Base-by-base conservation (phyloP, 1,140 invertebrate species). In the Zophobas morio region DNA sequence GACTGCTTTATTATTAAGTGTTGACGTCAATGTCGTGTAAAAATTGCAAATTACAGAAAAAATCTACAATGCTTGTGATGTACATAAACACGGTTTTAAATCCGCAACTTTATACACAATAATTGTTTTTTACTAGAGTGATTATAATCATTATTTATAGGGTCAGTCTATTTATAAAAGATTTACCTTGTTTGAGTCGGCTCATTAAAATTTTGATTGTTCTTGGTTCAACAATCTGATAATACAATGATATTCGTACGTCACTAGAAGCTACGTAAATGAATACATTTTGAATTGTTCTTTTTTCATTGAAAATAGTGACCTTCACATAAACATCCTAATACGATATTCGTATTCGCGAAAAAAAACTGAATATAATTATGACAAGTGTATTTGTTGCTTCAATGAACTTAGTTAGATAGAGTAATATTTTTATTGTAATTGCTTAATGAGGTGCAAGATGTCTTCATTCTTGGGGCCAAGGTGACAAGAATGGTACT, bases 181-280 rank as follows among this genome's bases (percentile, higher is more conserved):
- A 42, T 42, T 66, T 46, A 66, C 60, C 60, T 66, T 66, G 60
- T 66, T 66, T 46, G 60, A 66, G 20, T 42, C 39, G 37, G 39
- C 39, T 66, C 1, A 66, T 66, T 66, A 66, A 66, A 66, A 66
- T 46, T 66, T 66, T 33, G 60, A 66, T 66, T 66, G 60, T 66
- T 42, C 37, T 33, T 36, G 42, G n/a, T 6, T 37, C 35, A 60
- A 60, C 20, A 32, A 6, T 57, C 35, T 60, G 49, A 63, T 20
- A 39, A 39, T 66, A 5, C 60, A 66, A 20, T 66, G 60, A 66
- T 66, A 66, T 6, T 20, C 42, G 6, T 66, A 39, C 60, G 60
- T 66, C 57, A 63, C 40, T 39, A 39, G 57, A 63, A 63, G 57
- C 36, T 39, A 66, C 60, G 8, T 40, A 46, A 66, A 66, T 36